Evolutionary conservation across 2,797 vertebrate genomes (phyloP).

Genomic region (Garrulus glandarius): DNA sequence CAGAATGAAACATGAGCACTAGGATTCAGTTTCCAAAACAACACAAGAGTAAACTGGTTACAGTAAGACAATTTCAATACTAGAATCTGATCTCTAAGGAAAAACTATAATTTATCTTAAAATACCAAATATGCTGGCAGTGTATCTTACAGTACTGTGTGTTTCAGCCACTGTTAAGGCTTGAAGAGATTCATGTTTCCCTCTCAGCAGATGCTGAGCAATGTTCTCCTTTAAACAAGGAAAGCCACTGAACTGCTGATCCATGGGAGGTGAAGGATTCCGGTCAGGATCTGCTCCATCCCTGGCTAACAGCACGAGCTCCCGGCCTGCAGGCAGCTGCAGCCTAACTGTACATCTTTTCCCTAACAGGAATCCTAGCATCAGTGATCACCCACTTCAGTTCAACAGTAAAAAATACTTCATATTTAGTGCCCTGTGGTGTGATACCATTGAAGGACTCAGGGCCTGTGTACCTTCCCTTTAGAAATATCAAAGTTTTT

Average conservation of each 20-base stretch:
- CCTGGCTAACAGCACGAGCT: background rate
- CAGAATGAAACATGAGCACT: background rate
- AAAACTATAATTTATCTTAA: slow-evolving; percentile 23
- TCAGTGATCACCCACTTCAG: background rate
- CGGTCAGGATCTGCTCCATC: background rate
- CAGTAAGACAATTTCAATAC: slow-evolving; percentile 25
- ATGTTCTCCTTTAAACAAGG: background rate
- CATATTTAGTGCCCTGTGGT: background rate
- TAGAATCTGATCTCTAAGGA: slow-evolving; percentile 49
- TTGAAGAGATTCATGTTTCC: slow-evolving; percentile 28
- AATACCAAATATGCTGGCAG: slow-evolving; percentile 66
- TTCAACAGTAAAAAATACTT: background rate
- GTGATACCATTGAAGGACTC: accelerated
- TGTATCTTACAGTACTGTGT: slow-evolving; percentile 60
- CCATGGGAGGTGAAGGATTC: background rate
- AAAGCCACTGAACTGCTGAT: background rate
- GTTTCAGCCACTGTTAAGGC: slow-evolving; percentile 66
- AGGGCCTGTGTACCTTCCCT: background rate
- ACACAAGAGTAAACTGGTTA: slow-evolving; percentile 5
- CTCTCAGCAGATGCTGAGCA: slow-evolving; percentile 16
- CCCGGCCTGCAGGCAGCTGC: slow-evolving; percentile 21
- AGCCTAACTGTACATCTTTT: background rate
- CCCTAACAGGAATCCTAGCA: background rate
- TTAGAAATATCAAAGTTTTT: background rate
- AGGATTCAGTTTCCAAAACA: slow-evolving; percentile 5